Percentiles rank a stretch among this genome's conserved stretches.
These are phyloP conservation scores for Augochlora pura DNA, from an alignment of 1,140 invertebrate species.

Conservation along the genomic window DNA sequence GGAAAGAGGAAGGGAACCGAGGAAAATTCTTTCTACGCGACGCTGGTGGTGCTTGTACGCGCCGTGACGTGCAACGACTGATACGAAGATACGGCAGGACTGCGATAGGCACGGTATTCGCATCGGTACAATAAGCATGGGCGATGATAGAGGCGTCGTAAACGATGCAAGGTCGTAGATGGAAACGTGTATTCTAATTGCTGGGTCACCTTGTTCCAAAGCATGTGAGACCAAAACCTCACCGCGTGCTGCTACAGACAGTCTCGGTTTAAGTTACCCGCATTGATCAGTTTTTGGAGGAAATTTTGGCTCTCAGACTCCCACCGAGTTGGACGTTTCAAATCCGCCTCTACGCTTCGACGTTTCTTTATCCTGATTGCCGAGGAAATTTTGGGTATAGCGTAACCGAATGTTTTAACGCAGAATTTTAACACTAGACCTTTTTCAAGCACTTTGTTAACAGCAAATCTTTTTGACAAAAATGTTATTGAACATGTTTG, in stretches of 20 bases:
- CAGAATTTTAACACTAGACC: too few relatives aligned
- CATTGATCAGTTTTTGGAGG: not conserved
- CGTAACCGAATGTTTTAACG: too few relatives aligned
- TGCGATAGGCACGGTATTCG: slow-evolving; percentile 30
- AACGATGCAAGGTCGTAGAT: not conserved
- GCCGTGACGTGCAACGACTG: slow-evolving; percentile 2
- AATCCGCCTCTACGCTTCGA: too few relatives aligned
- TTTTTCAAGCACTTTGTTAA: too few relatives aligned
- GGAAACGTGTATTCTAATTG: not conserved
- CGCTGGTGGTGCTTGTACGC: slow-evolving; percentile 11
- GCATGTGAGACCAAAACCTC: not conserved
- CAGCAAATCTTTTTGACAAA: too few relatives aligned
- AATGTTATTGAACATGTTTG: too few relatives aligned
- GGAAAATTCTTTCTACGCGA: slow-evolving; percentile 68
- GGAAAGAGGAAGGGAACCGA: slow-evolving; percentile 20
- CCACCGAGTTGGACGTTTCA: too few relatives aligned
- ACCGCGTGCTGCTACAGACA: too few relatives aligned
- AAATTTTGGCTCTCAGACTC: not conserved
- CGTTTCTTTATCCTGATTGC: too few relatives aligned
- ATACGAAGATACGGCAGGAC: slow-evolving; percentile 19
- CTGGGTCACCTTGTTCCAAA: not conserved
- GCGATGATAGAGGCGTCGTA: not conserved
- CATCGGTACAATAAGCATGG: not conserved
- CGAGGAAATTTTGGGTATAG: too few relatives aligned
- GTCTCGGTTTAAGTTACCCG: too few relatives aligned